Percentiles rank a stretch among this genome's conserved stretches.
Evolutionary conservation across 2,888 invertebrate species (phyloP).

Genomic region (Physocephala rufipes): DNA sequence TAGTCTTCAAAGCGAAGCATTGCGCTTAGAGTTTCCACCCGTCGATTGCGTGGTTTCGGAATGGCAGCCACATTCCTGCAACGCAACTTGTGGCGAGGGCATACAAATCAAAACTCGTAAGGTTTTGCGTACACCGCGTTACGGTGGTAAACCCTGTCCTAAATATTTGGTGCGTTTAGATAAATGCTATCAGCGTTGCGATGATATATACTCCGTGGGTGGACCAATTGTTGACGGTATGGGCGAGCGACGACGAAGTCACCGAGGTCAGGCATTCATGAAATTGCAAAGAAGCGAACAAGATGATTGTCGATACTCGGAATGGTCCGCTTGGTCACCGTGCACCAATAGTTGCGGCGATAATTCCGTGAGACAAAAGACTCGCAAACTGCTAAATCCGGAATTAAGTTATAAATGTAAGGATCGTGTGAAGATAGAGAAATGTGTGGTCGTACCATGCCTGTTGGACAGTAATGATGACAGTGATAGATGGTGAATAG

Average conservation of each 20-base stretch:
- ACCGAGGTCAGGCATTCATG: conserved; percentile 43
- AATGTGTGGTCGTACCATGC: conserved; percentile 62
- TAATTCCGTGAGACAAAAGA: conserved; percentile 68
- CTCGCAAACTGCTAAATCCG: conserved; percentile 64
- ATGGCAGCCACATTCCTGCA: conserved; percentile 68
- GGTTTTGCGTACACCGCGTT: conserved; percentile 66
- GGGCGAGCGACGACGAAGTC: conserved; percentile 43
- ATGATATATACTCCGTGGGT: conserved; percentile 59
- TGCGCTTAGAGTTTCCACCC: conserved; percentile 50
- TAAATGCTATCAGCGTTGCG: conserved; percentile 62
- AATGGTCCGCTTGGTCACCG: conserved; percentile 77
- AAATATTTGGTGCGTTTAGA: conserved; percentile 65
- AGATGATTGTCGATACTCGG: conserved; percentile 71
- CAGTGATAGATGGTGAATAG: conserved; percentile 49
- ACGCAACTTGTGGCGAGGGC: conserved; percentile 68
- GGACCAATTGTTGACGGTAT: conserved; percentile 39
- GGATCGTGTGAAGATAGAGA: conserved; percentile 62
- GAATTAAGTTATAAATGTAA: conserved; percentile 61
- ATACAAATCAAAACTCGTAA: conserved; percentile 66
- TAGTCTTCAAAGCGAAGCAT: conserved; percentile 52
- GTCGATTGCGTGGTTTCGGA: conserved; percentile 68
- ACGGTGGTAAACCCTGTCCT: conserved; percentile 69
- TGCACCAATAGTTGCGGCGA: conserved; percentile 74
- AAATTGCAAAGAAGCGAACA: conserved; percentile 45
- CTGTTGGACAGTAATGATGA: conserved; percentile 57